Evolutionary conservation across 2,113 vertebrate genomes (phyloP).

Genomic region (Caloenas nicobarica): DNA sequence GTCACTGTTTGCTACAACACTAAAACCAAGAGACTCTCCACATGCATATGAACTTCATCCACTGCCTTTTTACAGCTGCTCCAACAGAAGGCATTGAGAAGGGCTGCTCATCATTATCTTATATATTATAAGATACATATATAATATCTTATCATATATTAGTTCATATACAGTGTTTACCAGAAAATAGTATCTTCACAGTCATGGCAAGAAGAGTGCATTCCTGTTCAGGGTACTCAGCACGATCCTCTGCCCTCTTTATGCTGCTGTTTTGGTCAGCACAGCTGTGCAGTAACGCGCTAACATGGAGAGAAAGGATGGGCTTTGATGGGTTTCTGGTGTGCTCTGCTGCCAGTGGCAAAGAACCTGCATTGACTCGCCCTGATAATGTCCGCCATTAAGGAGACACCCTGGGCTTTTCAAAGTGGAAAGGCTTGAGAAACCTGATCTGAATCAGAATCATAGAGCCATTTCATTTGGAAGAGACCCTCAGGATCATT

Average conservation of each 20-base stretch:
- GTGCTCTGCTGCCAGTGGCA: background rate
- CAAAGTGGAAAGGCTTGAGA: background rate
- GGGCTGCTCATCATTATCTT: too few species aligned
- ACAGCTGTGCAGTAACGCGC: background rate
- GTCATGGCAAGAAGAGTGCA: background rate
- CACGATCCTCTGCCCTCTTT: background rate
- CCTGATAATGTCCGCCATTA: rapidly evolving
- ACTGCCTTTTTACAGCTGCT: background rate
- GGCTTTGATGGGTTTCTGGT: background rate
- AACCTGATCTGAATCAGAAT: background rate
- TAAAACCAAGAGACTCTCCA: background rate
- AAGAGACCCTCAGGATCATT: too few species aligned
- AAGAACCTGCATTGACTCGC: background rate
- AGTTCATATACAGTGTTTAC: rapidly evolving
- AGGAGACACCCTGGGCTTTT: background rate
- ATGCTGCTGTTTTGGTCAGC: rapidly evolving
- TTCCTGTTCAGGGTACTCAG: background rate
- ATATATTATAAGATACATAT: too few species aligned
- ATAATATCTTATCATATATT: too few species aligned
- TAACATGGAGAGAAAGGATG: rapidly evolving
- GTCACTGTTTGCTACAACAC: background rate
- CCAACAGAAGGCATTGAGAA: background rate
- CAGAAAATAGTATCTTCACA: background rate
- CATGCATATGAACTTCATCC: background rate
- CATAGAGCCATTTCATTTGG: too few species aligned